Percentiles rank a stretch among this genome's conserved stretches.
These are phyloP conservation scores for Corythornis vintsioides DNA, from an alignment of 2,113 vertebrate species.

Conservation along the genomic window DNA sequence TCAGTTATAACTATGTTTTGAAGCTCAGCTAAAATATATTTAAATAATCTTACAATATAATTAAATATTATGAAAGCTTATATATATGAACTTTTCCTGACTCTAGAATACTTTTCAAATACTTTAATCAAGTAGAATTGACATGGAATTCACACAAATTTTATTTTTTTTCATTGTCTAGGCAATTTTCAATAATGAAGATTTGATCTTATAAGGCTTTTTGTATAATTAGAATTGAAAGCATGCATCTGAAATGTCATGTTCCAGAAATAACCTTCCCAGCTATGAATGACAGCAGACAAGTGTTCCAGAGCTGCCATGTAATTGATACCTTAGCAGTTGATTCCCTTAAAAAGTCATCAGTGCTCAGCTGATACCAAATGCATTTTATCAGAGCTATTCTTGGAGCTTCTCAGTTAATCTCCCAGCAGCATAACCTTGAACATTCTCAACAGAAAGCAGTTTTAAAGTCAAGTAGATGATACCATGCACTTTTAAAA, in stretches of 20 bases:
- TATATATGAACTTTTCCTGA: background rate
- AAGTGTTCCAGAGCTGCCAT: conserved; percentile 90
- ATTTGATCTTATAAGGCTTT: conserved; percentile 69
- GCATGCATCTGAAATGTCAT: conserved; percentile 83
- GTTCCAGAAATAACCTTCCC: conserved; percentile 86
- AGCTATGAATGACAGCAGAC: conserved; percentile 91
- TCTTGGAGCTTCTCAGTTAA: conserved; percentile 84
- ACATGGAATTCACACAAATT: background rate
- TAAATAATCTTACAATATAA: conserved; percentile 9
- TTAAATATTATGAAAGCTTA: background rate
- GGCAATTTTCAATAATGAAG: conserved; percentile 8
- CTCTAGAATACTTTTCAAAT: background rate
- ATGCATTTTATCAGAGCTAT: conserved; percentile 92
- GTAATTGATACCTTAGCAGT: conserved; percentile 88
- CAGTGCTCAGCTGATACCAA: conserved; percentile 80
- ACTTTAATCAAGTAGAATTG: background rate
- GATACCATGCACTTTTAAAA: conserved; percentile 15
- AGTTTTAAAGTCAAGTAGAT: conserved; percentile 53
- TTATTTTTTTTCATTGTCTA: background rate
- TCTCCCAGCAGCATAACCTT: conserved; percentile 83
- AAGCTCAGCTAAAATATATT: background rate
- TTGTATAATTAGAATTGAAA: conserved; percentile 74
- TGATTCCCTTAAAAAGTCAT: conserved; percentile 99
- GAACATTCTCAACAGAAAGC: conserved; percentile 62
- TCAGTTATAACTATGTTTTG: background rate